Evolutionary conservation across 2,113 vertebrate genomes (phyloP).

Genomic region (Etia nguti): DNA sequence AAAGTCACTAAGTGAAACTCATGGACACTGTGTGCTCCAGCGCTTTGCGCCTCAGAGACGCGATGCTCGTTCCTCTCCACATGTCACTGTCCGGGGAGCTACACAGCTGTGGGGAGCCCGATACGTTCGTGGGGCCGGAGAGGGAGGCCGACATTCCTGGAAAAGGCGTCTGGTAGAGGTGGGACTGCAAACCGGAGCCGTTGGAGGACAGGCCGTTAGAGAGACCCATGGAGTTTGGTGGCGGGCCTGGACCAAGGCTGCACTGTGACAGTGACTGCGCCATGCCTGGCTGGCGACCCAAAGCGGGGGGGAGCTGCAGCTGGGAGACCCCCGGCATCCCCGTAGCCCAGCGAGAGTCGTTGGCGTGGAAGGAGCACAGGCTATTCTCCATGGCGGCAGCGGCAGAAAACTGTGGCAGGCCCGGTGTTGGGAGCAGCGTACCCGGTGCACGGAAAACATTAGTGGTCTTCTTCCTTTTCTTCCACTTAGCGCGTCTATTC

Average conservation of each 20-base stretch:
- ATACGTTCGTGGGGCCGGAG: conserved; percentile 88
- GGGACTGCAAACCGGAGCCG: conserved; percentile 90
- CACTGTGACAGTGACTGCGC: conserved; percentile 94
- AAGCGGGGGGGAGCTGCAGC: conserved; percentile 87
- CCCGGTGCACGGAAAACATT: conserved; percentile 93
- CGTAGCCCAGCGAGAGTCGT: conserved; percentile 93
- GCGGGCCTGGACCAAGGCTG: conserved; percentile 86
- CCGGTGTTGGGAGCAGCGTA: conserved; percentile 90
- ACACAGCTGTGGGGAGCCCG: conserved; percentile 93
- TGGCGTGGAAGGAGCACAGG: conserved; percentile 96
- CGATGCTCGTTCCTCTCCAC: conserved; percentile 99
- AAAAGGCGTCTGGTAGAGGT: conserved; percentile 95
- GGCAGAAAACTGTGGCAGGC: conserved; percentile 89
- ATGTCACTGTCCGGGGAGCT: conserved; percentile 96
- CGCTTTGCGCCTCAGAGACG: conserved; percentile 94
- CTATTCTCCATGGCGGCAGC: conserved; percentile 94
- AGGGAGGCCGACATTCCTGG: conserved; percentile 94
- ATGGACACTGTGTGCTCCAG: conserved; percentile 99
- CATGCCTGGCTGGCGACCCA: conserved; percentile 90
- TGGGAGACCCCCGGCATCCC: conserved; percentile 92
- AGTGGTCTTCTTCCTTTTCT: conserved; percentile 98
- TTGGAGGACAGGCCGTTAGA: conserved; percentile 93
- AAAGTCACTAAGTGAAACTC: conserved; percentile 92
- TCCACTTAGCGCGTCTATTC: conserved; percentile 96
- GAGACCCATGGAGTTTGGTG: conserved; percentile 91